Conservation (phyloP, 2,888 invertebrate species). For the Pegoplata infirma region DNA sequence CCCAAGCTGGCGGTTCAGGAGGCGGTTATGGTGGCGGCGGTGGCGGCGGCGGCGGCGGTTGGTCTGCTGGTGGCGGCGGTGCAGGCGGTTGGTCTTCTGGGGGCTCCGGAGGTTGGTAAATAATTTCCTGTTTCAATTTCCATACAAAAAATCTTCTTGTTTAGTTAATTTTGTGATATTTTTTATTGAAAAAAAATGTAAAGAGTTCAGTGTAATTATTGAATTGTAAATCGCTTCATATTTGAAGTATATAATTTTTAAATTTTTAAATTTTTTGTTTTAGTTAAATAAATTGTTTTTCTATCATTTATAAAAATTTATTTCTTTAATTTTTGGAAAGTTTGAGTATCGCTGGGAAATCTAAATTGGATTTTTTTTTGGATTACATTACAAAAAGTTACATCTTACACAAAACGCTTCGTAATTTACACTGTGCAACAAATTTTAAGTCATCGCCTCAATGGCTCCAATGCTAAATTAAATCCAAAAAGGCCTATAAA, state of each 20-base stretch:
- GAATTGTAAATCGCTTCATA: conserved; percentile 14
- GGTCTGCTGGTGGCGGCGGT: conserved; percentile 13
- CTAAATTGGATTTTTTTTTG: too few species aligned
- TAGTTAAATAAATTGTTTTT: background rate
- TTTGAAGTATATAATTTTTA: background rate
- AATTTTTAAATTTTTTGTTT: background rate
- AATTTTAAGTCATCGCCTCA: too few species aligned
- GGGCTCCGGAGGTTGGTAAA: conserved; percentile 46
- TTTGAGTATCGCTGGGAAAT: too few species aligned
- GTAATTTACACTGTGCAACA: too few species aligned
- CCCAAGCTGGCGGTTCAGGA: conserved; percentile 3
- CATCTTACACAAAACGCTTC: too few species aligned
- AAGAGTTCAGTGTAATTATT: background rate
- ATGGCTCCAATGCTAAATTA: too few species aligned
- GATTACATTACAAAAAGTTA: too few species aligned
- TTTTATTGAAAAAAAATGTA: conserved; percentile 7
- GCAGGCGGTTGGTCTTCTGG: conserved; percentile 16
- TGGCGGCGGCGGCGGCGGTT: conserved; percentile 16
- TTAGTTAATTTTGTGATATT: conserved; percentile 43
- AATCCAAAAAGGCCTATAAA: too few species aligned
- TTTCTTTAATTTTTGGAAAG: background rate
- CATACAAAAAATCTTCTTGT: conserved; percentile 2
- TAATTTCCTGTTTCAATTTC: background rate
- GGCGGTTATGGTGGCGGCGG: conserved; percentile 24
- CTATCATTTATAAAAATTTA: background rate